Percentiles rank a stretch among this genome's conserved stretches.
Conservation (phyloP, 2,113 vertebrate genomes). For the Zosterops borbonicus region DNA sequence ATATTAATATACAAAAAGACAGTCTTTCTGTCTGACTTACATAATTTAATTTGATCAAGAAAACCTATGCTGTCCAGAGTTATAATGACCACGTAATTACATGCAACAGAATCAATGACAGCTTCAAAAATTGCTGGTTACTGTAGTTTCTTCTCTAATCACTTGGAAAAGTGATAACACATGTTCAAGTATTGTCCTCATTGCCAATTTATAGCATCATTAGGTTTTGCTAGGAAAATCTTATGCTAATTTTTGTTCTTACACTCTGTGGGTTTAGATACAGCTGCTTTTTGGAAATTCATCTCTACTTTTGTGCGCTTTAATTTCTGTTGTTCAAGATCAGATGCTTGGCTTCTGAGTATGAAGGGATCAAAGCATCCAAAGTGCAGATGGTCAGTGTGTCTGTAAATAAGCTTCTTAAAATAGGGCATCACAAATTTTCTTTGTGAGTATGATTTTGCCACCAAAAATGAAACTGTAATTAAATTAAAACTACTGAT, state of each 20-base stretch:
- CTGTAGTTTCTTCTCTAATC: slow-evolving; percentile 19
- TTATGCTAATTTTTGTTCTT: neutral
- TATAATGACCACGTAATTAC: neutral
- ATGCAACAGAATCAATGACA: neutral
- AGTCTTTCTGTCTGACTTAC: neutral
- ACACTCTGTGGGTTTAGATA: neutral
- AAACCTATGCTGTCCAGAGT: neutral
- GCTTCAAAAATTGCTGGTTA: neutral
- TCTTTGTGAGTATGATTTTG: neutral
- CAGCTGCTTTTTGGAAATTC: neutral
- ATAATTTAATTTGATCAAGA: neutral
- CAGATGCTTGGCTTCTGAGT: neutral
- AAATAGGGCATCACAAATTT: neutral
- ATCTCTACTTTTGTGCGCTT: neutral
- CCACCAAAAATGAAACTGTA: neutral
- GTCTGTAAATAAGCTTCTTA: neutral
- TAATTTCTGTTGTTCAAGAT: neutral
- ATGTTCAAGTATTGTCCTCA: neutral
- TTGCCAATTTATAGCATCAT: neutral
- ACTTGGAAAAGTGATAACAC: slow-evolving; percentile 13
- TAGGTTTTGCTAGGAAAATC: slow-evolving; percentile 11
- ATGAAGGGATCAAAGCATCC: neutral
- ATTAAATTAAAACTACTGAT: neutral
- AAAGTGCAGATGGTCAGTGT: neutral
- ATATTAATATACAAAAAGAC: neutral